Evolutionary conservation across 2,888 invertebrate species (phyloP).

Genomic region (Diaprepes abbreviatus): DNA sequence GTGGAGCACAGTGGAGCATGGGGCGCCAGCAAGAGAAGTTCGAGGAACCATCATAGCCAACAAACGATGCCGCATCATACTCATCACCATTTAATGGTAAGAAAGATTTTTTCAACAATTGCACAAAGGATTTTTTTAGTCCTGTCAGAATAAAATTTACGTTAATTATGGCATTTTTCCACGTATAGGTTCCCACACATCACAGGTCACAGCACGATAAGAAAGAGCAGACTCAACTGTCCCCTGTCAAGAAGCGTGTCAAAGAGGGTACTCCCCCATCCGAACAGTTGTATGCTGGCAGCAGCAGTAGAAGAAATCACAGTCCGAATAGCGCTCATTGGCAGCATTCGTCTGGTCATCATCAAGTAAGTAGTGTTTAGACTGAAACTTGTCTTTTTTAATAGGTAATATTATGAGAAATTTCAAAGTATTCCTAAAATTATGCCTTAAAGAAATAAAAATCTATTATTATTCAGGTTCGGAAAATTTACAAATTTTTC

Average conservation of each 20-base stretch:
- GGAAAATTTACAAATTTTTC: too few species aligned
- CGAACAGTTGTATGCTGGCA: constrained; percentile 58
- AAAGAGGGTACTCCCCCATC: constrained; percentile 95
- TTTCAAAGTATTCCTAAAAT: too few species aligned
- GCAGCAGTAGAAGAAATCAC: constrained; percentile 61
- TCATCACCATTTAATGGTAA: constrained; percentile 65
- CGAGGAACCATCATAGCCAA: constrained; percentile 74
- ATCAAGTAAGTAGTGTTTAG: constrained; percentile 57
- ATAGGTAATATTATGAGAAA: too few species aligned
- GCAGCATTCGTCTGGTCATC: constrained; percentile 64
- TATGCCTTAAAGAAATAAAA: too few species aligned
- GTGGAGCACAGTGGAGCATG: constrained; percentile 69
- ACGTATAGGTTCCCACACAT: constrained; percentile 62
- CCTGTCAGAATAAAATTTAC: too few species aligned
- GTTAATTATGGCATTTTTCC: too few species aligned
- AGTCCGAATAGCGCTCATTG: constrained; percentile 64
- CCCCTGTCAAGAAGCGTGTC: constrained; percentile 96
- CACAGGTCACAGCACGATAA: constrained; percentile 75
- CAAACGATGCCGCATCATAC: constrained; percentile 71
- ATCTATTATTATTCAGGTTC: too few species aligned
- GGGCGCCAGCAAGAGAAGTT: constrained; percentile 64
- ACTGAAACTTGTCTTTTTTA: too few species aligned
- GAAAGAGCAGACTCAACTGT: constrained; percentile 90
- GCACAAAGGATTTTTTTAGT: too few species aligned
- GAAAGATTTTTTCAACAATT: too few species aligned